Conservation (phyloP, 2,797 vertebrate species). For the Peromyscus attwateri region DNA sequence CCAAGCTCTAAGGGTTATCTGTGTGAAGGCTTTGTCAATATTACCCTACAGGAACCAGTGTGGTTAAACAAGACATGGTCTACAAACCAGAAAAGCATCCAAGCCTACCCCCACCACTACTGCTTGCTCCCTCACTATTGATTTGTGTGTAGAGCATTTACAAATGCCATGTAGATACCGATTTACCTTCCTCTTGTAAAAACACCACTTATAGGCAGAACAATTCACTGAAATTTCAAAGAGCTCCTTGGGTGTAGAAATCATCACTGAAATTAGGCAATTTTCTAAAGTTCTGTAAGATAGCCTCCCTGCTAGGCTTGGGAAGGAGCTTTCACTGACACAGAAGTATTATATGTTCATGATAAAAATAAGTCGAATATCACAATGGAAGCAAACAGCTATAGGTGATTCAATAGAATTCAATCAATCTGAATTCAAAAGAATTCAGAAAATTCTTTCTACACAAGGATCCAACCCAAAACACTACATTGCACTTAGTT, state of each 20-base stretch:
- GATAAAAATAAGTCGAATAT: constrained; percentile 58
- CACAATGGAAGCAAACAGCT: constrained; percentile 55
- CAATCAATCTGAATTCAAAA: too few relatives aligned
- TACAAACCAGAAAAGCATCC: constrained; percentile 44
- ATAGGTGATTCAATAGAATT: neutral
- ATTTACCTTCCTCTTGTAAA: constrained; percentile 45
- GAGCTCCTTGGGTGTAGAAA: constrained; percentile 43
- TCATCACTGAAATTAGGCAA: constrained; percentile 36
- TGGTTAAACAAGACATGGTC: neutral
- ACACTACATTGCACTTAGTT: neutral
- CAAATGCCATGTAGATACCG: neutral
- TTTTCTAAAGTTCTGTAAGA: constrained; percentile 32
- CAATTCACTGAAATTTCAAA: constrained; percentile 50
- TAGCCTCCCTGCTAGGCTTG: constrained; percentile 32
- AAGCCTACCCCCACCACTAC: neutral
- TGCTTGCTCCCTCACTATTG: neutral
- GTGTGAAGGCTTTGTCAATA: neutral
- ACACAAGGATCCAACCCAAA: neutral
- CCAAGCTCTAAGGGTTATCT: constrained; percentile 26
- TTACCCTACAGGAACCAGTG: neutral
- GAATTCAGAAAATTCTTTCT: neutral
- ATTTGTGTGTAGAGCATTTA: constrained; percentile 54
- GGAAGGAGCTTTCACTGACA: constrained; percentile 54
- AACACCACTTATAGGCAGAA: constrained; percentile 45
- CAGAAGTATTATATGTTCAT: constrained; percentile 14